These are phyloP conservation scores for Thelaira solivaga DNA, from an alignment of 2,888 invertebrate species.

Conservation along the genomic window DNA sequence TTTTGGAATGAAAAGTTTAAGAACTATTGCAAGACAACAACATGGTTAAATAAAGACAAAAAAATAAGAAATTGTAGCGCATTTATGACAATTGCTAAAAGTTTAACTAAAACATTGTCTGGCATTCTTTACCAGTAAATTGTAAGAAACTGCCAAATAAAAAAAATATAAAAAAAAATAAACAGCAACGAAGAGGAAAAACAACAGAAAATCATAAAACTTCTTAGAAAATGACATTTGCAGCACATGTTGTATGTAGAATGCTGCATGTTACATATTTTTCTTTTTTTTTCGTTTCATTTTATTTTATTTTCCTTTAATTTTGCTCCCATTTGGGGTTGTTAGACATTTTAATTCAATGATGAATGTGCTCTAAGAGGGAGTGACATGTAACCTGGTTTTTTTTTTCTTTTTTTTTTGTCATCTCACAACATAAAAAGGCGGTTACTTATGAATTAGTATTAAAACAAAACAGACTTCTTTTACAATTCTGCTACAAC, in stretches of 20 bases:
- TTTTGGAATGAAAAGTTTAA: too few relatives aligned
- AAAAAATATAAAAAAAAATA: too few relatives aligned
- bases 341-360: conserved; percentile 47
- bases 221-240: conserved; percentile 54
- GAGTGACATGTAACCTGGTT: conserved; percentile 56
- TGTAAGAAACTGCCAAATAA: background rate
- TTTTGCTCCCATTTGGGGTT: conserved; percentile 12
- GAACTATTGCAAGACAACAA: conserved; percentile 41
- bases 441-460: conserved; percentile 30
- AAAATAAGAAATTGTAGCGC: conserved; percentile 35
- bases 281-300: background rate
- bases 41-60: background rate
- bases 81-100: conserved; percentile 58
- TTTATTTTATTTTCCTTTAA: background rate
- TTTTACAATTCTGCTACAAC: background rate
- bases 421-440: conserved; percentile 35
- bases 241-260: conserved; percentile 56
- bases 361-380: conserved; percentile 49
- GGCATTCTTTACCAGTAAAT: conserved; percentile 10
- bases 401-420: too few relatives aligned
- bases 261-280: conserved; percentile 8
- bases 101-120: conserved; percentile 44
- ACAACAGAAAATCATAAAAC: conserved; percentile 45
- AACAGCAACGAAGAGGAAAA: background rate
- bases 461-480: conserved; percentile 31